Percentiles rank a stretch among this genome's conserved stretches.
phyloP scores from a whole-genome alignment of 2,797 vertebrate species.

The Anisognathus igniventris region DNA sequence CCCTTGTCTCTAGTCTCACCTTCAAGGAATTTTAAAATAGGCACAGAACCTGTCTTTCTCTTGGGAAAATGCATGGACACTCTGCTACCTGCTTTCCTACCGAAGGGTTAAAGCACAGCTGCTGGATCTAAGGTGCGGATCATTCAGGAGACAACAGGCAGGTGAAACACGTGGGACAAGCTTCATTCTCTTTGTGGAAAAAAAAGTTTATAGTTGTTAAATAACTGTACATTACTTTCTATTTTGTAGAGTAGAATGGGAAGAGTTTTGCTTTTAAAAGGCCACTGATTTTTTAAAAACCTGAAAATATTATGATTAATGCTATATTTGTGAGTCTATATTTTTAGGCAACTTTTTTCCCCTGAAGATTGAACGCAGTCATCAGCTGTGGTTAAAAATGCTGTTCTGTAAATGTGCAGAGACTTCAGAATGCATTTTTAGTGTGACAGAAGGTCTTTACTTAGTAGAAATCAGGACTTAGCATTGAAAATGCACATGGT shows the following conservation, averaged over 20 bases:
- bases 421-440: slow-evolving; percentile 51
- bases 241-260: not conserved
- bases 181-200: not conserved
- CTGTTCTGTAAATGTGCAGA: slow-evolving; percentile 37
- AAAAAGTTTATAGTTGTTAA: not conserved
- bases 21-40: not conserved
- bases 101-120: not conserved
- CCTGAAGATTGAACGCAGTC: not conserved
- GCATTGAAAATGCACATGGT: slow-evolving; percentile 5
- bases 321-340: not conserved
- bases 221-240: not conserved
- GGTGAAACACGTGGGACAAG: not conserved
- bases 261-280: not conserved
- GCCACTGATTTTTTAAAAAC: not conserved
- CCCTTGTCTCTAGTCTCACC: not conserved
- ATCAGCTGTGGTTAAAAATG: slow-evolving; percentile 44
- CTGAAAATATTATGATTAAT: slow-evolving; percentile 24
- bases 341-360: not conserved
- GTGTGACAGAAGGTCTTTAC: slow-evolving; percentile 38
- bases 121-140: not conserved
- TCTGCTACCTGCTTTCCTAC: not conserved
- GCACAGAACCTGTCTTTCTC: not conserved
- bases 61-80: not conserved
- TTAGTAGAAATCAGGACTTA: slow-evolving; percentile 26
- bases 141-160: not conserved